Percentiles rank a stretch among this genome's conserved stretches.
phyloP scores from a whole-genome alignment of 1,140 invertebrate species.

The Chrysoperla carnea region DNA sequence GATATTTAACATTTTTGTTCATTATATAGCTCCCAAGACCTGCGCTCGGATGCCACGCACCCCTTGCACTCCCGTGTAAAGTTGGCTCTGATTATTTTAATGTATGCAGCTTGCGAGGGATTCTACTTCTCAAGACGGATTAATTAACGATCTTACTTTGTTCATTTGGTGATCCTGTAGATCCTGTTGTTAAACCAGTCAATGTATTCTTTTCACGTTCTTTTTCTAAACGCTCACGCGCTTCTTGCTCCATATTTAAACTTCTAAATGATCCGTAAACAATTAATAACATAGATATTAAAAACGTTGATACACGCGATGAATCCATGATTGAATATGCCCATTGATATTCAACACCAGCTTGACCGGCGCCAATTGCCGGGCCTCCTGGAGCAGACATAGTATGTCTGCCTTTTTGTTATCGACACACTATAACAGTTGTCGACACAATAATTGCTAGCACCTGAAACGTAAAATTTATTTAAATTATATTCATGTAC shows the following conservation, averaged over 20 bases:
- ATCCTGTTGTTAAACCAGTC: slow-evolving; percentile 33
- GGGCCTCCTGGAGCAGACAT: not conserved
- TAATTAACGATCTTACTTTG: too few relatives aligned
- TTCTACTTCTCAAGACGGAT: too few relatives aligned
- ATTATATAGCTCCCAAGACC: too few relatives aligned
- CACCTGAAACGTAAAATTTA: not conserved
- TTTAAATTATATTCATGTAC: too few relatives aligned
- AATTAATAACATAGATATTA: slow-evolving; percentile 93
- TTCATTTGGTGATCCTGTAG: slow-evolving; percentile 18
- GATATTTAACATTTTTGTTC: too few relatives aligned
- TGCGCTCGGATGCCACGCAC: too few relatives aligned
- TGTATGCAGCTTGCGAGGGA: too few relatives aligned
- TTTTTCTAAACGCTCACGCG: slow-evolving; percentile 67
- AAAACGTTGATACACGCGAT: slow-evolving; percentile 86
- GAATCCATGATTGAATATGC: slow-evolving; percentile 94
- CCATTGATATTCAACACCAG: slow-evolving; percentile 43
- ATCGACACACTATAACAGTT: not conserved
- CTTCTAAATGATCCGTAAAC: slow-evolving; percentile 91
- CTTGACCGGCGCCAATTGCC: not conserved
- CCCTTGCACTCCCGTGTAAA: too few relatives aligned
- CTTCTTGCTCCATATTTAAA: slow-evolving; percentile 86
- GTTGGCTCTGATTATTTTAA: too few relatives aligned
- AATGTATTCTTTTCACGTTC: slow-evolving; percentile 36
- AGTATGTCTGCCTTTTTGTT: not conserved
- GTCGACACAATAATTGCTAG: not conserved